Percentiles rank a stretch among this genome's conserved stretches.
phyloP scores from a whole-genome alignment of 2,888 invertebrate genomes.

The Mesoligia furuncula region DNA sequence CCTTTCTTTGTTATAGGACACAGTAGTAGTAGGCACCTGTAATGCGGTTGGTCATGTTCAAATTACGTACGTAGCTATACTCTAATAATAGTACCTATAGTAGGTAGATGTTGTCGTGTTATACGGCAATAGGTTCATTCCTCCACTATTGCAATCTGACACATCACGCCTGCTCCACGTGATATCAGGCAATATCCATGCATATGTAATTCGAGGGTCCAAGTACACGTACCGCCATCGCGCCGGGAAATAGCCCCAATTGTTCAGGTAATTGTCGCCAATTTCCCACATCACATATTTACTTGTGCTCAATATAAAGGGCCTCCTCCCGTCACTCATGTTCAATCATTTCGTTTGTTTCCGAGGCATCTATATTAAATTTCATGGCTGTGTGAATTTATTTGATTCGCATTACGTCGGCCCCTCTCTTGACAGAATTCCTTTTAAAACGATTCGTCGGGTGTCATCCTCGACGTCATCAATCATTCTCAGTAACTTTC shows the following conservation, averaged over 20 bases:
- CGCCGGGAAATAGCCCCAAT: slow-evolving; percentile 9
- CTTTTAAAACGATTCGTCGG: slow-evolving; percentile 62
- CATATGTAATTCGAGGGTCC: slow-evolving; percentile 34
- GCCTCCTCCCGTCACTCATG: slow-evolving; percentile 43
- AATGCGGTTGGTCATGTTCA: background rate
- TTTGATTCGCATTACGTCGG: slow-evolving; percentile 64
- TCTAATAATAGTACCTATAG: slow-evolving; percentile 3
- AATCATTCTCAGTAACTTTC: slow-evolving; percentile 64
- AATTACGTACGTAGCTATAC: background rate
- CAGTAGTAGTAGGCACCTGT: background rate
- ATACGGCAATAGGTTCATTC: slow-evolving; percentile 5
- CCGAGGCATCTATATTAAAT: slow-evolving; percentile 62
- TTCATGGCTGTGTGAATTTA: slow-evolving; percentile 64
- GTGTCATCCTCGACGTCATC: slow-evolving; percentile 61
- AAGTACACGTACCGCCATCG: background rate
- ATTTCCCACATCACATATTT: slow-evolving; percentile 23
- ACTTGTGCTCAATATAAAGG: slow-evolving; percentile 40
- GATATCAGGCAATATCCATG: slow-evolving; percentile 23
- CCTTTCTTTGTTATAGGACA: too few species aligned
- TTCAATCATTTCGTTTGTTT: slow-evolving; percentile 60
- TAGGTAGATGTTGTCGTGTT: background rate
- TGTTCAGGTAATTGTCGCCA: slow-evolving; percentile 31
- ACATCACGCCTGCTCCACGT: slow-evolving; percentile 3
- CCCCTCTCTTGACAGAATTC: slow-evolving; percentile 41
- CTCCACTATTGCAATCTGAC: slow-evolving; percentile 10